Evolutionary conservation across 2,888 invertebrate species (phyloP).

Genomic region (Junonia oenone): DNA sequence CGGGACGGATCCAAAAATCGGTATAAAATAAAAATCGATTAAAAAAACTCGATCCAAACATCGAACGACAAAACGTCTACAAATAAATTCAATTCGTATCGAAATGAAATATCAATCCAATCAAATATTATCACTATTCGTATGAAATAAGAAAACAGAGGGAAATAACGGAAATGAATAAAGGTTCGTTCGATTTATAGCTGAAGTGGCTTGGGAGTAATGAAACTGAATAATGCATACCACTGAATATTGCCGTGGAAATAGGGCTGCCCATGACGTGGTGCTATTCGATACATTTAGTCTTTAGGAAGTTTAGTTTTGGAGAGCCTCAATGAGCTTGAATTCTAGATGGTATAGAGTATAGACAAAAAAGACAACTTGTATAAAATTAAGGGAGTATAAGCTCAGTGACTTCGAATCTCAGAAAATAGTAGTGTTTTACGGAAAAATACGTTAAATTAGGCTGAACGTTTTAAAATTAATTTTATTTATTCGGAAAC

Average conservation of each 20-base stretch:
- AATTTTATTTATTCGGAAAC: too few relatives aligned
- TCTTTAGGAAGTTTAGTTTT: too few relatives aligned
- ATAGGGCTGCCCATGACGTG: conserved; percentile 49
- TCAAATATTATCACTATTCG: conserved; percentile 31
- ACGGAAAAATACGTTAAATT: too few relatives aligned
- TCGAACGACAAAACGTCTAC: not conserved
- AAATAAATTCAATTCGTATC: not conserved
- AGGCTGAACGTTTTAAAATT: too few relatives aligned
- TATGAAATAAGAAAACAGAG: conserved; percentile 26
- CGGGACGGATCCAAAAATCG: too few relatives aligned
- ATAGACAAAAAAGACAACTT: too few relatives aligned
- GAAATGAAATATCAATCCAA: conserved; percentile 38
- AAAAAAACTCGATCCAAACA: not conserved
- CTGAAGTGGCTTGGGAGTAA: conserved; percentile 67
- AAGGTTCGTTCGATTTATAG: conserved; percentile 70
- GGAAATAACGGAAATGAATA: conserved; percentile 47
- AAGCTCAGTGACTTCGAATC: too few relatives aligned
- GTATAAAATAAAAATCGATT: not conserved
- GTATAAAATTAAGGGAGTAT: too few relatives aligned
- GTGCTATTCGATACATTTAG: too few relatives aligned
- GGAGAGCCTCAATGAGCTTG: too few relatives aligned
- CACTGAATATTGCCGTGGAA: conserved; percentile 57
- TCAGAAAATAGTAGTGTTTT: too few relatives aligned
- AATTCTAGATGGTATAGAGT: too few relatives aligned
- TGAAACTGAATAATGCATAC: conserved; percentile 78